These are phyloP conservation scores for Plecotus auritus DNA, from an alignment of 2,113 vertebrate genomes.

Conservation along the genomic window DNA sequence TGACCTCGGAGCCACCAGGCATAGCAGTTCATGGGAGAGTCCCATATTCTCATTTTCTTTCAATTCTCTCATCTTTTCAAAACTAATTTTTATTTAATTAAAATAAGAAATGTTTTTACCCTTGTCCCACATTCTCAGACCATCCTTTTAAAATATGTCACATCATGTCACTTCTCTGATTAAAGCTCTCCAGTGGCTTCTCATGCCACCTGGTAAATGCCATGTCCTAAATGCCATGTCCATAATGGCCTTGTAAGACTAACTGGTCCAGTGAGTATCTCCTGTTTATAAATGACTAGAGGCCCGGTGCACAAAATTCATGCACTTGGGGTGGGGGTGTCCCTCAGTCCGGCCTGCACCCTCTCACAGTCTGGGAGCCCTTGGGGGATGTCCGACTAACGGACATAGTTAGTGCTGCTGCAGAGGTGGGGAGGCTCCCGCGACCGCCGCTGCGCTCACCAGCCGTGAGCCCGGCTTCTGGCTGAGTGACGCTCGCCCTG, in stretches of 20 bases:
- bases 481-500: too few species aligned
- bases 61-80: not conserved
- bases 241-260: not conserved
- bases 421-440: too few species aligned
- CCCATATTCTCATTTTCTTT: not conserved
- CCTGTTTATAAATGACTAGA: too few species aligned
- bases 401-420: too few species aligned
- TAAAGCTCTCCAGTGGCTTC: not conserved
- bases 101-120: not conserved
- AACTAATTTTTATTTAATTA: not conserved
- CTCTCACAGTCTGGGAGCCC: too few species aligned
- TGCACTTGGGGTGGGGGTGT: too few species aligned
- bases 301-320: too few species aligned
- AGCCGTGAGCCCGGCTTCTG: too few species aligned
- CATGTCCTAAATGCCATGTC: not conserved
- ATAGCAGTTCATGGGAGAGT: rapidly evolving
- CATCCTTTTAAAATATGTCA: not conserved
- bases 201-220: not conserved
- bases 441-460: too few species aligned
- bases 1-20: not conserved
- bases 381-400: too few species aligned
- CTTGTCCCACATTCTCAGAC: not conserved
- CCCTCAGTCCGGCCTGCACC: too few species aligned
- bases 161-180: not conserved
- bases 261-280: not conserved